Base-by-base conservation (phyloP, 2,888 invertebrate genomes). In the Drepanosiphum platanoidis region DNA sequence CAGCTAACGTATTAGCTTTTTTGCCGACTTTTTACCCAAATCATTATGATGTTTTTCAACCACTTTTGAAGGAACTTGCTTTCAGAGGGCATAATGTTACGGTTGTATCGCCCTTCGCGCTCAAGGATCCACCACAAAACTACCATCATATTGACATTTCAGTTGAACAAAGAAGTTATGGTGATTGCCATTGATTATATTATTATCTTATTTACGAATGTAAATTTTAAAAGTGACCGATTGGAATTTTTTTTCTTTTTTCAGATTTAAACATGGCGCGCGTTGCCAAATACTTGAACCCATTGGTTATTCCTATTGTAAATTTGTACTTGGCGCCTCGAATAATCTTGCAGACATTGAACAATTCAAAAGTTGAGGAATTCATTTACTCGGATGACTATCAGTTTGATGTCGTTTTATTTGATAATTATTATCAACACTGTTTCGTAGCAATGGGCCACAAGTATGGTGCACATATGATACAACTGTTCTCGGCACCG, bases 391-490 rank as follows among this genome's bases (percentile, higher is more conserved):
- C 81, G 4, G 81, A 82, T 18, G 30, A 36, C 11, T 82, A 82
- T 82, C 58, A 72, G 8, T 82, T 82, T 82, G 81, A 82, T 39
- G 58, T 72, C 30, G 61, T 82, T 39, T 27, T 82, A 32, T 82
- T 82, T 72, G 81, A 82, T 61, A 82, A 82, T 61, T 72, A 72
- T 42, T 58, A 82, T 58, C 87, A 87, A 36, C 87, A 87, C 52
- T 79, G 86, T 34, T 72, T 71, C 30, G 75, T 86, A 0, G 78
- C 86, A 11, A 72, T 88, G 32, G 71, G 86, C 2, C 87, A 87
- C 80, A 87, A 87, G 86, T 87, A 86, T 82, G 71, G 86, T 13
- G 86, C 86, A n/a, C 79, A 86, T 22, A 86, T 61, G 5, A 68
- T 82, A 42, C 39, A 87, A 87, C 5, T 86, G 68, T 4, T 68